Evolutionary conservation across 2,888 invertebrate genomes (phyloP).

Genomic region (Agrochola circellaris): DNA sequence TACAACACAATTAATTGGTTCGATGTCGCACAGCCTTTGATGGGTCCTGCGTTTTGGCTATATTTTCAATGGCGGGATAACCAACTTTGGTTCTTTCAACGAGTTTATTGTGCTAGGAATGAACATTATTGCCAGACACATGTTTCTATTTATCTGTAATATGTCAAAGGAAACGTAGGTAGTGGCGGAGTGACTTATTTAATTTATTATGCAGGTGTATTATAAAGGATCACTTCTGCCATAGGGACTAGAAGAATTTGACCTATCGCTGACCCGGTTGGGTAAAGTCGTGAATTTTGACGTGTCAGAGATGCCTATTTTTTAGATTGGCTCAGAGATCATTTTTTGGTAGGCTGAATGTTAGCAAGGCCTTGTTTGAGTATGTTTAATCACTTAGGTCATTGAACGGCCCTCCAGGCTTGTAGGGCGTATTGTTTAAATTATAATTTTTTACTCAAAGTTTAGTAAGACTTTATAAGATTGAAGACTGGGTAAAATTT

Average conservation of each 20-base stretch:
- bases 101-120: conserved; percentile 32
- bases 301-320: conserved; percentile 5
- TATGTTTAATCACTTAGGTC: background rate
- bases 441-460: background rate
- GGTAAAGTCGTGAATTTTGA: conserved; percentile 28
- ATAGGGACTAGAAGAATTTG: conserved; percentile 28
- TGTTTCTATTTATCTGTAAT: conserved; percentile 24
- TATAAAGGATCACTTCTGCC: conserved; percentile 35
- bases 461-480: background rate
- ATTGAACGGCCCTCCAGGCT: no score
- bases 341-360: background rate
- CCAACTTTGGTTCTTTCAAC: conserved; percentile 37
- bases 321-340: conserved; percentile 1
- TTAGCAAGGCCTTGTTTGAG: background rate
- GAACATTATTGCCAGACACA: conserved; percentile 30
- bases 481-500: background rate
- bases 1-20: conserved; percentile 61
- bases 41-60: conserved; percentile 29
- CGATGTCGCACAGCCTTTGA: conserved; percentile 56
- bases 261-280: conserved; percentile 19
- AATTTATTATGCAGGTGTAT: conserved; percentile 51
- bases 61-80: conserved; percentile 31
- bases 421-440: background rate
- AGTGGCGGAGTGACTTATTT: conserved; percentile 14
- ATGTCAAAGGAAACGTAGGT: conserved; percentile 17